phyloP scores from a whole-genome alignment of 2,113 vertebrate species.

The Hyperoodon ampullatus region DNA sequence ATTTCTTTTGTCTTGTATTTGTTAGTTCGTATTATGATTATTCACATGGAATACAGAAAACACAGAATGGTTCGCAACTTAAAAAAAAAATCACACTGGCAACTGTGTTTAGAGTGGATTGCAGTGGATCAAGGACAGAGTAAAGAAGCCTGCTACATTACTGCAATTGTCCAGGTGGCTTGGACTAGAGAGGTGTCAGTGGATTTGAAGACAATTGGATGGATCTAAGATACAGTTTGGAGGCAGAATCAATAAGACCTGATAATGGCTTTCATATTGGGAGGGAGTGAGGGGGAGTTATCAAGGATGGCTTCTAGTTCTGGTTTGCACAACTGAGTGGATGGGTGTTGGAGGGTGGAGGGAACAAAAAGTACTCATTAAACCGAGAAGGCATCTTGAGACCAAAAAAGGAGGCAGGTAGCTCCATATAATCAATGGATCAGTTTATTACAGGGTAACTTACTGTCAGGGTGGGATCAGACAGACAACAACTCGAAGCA shows the following conservation, averaged over 20 bases:
- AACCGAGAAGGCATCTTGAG: not conserved
- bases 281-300: not conserved
- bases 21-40: not conserved
- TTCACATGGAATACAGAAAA: not conserved
- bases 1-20: slow-evolving; percentile 16
- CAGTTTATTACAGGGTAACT: not conserved
- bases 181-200: not conserved
- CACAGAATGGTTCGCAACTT: not conserved
- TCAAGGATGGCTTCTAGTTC: not conserved
- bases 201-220: not conserved
- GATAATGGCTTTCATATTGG: not conserved
- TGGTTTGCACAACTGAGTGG: not conserved
- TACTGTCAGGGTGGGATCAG: not conserved
- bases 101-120: not conserved
- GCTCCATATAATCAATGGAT: not conserved
- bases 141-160: not conserved
- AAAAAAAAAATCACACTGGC: not conserved
- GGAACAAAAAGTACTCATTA: not conserved
- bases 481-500: too few species aligned
- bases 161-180: not conserved
- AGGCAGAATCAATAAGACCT: slow-evolving; percentile 25
- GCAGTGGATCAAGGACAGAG: not conserved
- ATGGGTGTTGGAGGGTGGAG: not conserved
- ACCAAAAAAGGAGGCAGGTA: not conserved
- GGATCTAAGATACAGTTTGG: slow-evolving; percentile 8